phyloP scores from a whole-genome alignment of 2,888 invertebrate genomes.

The Fragum whitleyi region DNA sequence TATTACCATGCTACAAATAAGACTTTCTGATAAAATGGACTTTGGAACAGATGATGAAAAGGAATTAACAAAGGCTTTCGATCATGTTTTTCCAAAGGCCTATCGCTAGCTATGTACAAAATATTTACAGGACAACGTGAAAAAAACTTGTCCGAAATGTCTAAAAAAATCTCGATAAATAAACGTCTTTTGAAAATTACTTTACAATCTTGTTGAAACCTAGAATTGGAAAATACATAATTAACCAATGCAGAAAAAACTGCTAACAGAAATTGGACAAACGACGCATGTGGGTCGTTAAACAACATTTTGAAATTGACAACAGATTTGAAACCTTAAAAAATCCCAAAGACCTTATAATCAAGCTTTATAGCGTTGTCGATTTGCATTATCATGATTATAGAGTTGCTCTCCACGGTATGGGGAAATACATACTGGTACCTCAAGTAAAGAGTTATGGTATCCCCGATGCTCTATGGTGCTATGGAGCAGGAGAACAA shows the following conservation, averaged over 20 bases:
- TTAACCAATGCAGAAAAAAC: neutral
- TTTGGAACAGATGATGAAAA: slow-evolving; percentile 38
- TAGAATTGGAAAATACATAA: slow-evolving; percentile 12
- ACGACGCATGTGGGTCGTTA: slow-evolving; percentile 38
- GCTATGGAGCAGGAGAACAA: neutral
- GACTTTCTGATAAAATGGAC: slow-evolving; percentile 34
- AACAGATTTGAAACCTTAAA: slow-evolving; percentile 39
- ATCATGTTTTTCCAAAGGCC: slow-evolving; percentile 37
- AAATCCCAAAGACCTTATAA: slow-evolving; percentile 26
- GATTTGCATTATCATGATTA: slow-evolving; percentile 43
- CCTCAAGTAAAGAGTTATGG: neutral
- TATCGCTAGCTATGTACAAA: slow-evolving; percentile 35
- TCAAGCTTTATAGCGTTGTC: slow-evolving; percentile 33
- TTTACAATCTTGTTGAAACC: neutral
- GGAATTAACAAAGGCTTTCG: slow-evolving; percentile 37
- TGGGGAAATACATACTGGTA: slow-evolving; percentile 27
- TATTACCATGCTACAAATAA: slow-evolving; percentile 16
- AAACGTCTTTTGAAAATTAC: neutral
- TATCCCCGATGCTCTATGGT: neutral
- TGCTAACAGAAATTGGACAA: slow-evolving; percentile 34
- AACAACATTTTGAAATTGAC: slow-evolving; percentile 45
- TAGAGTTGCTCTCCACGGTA: slow-evolving; percentile 32
- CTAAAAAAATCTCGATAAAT: neutral
- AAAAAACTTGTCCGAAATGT: neutral
- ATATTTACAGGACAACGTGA: slow-evolving; percentile 37